These are phyloP conservation scores for Gobius niger DNA, from an alignment of 2,113 vertebrate genomes.

Conservation along the genomic window DNA sequence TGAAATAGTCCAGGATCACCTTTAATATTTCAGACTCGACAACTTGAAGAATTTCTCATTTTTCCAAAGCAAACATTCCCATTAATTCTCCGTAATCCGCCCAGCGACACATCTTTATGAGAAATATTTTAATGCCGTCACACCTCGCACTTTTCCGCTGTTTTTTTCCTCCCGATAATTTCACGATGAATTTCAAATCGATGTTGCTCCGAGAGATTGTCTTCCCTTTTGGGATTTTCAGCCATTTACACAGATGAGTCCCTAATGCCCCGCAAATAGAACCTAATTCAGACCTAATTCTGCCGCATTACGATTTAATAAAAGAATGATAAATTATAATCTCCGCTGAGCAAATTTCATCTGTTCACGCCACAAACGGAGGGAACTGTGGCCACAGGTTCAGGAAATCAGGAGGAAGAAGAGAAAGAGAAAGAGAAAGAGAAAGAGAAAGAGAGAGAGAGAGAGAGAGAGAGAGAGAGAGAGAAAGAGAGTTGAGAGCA, in stretches of 20 bases:
- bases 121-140: slow-evolving; percentile 7
- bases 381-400: slow-evolving; percentile 67
- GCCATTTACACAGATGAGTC: slow-evolving; percentile 80
- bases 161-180: slow-evolving; percentile 48
- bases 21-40: neutral
- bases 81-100: neutral
- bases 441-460: slow-evolving; percentile 21
- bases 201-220: slow-evolving; percentile 62
- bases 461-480: slow-evolving; percentile 12
- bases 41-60: neutral
- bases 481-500: neutral
- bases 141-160: slow-evolving; percentile 38
- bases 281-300: slow-evolving; percentile 83
- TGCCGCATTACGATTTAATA: slow-evolving; percentile 80
- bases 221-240: slow-evolving; percentile 76
- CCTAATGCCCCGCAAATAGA: slow-evolving; percentile 80
- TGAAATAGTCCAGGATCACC: neutral
- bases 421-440: slow-evolving; percentile 6
- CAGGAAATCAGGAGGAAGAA: slow-evolving; percentile 52
- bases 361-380: slow-evolving; percentile 54
- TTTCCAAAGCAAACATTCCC: neutral
- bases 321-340: slow-evolving; percentile 80
- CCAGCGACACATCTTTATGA: neutral
- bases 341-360: slow-evolving; percentile 70
- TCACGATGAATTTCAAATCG: slow-evolving; percentile 49